phyloP scores from a whole-genome alignment of 2,888 invertebrate species.

The Cheilosia impressa region DNA sequence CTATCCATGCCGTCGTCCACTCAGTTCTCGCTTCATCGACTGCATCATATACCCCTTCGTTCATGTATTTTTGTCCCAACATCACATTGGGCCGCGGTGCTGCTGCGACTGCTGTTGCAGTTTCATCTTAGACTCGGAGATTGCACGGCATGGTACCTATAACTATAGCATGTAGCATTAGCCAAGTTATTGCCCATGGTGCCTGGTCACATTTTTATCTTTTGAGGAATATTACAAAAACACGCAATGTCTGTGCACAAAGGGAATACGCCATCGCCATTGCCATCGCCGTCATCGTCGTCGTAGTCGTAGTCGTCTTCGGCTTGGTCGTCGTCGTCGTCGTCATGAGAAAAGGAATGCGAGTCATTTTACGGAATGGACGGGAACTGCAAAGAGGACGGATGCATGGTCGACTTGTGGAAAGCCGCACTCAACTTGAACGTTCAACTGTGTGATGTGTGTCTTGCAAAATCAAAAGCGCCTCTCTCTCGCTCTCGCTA shows the following conservation, averaged over 20 bases:
- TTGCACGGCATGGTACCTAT: conserved; percentile 67
- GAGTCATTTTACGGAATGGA: conserved; percentile 60
- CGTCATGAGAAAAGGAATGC: conserved; percentile 72
- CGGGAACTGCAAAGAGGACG: conserved; percentile 9
- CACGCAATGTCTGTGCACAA: conserved; percentile 82
- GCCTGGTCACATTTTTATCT: conserved; percentile 83
- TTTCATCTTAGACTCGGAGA: conserved; percentile 44
- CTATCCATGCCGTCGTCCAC: conserved; percentile 41
- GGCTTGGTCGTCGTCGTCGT: conserved; percentile 42
- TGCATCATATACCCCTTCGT: conserved; percentile 25
- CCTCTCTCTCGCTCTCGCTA: background rate
- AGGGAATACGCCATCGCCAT: conserved; percentile 71
- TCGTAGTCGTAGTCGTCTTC: conserved; percentile 9
- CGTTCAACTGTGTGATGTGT: conserved; percentile 37
- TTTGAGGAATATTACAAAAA: conserved; percentile 83
- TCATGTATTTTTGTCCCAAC: conserved; percentile 63
- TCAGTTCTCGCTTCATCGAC: conserved; percentile 61
- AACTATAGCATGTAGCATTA: conserved; percentile 74
- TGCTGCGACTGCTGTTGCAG: conserved; percentile 40
- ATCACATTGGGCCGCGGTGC: conserved; percentile 43
- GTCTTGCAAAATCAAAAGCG: conserved; percentile 49
- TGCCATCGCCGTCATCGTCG: conserved; percentile 39
- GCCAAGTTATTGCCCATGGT: conserved; percentile 77
- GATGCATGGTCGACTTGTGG: conserved; percentile 48
- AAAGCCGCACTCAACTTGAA: conserved; percentile 53